Conservation (phyloP, 1,140 invertebrate genomes). For the Acromyrmex echinatior region DNA sequence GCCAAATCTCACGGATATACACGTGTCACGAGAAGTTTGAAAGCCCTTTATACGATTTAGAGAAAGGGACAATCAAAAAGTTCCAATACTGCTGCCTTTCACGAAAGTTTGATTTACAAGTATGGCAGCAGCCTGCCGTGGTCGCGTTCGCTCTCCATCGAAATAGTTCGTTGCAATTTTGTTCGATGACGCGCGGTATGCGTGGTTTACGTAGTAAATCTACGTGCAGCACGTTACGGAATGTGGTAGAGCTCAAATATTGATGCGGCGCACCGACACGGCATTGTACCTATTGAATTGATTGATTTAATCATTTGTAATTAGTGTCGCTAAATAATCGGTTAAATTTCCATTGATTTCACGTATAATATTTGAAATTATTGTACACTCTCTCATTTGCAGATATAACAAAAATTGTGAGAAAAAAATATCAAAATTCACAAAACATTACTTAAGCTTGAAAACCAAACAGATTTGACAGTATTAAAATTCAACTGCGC, state of each 20-base stretch:
- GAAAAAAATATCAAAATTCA: neutral
- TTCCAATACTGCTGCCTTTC: conserved; percentile 31
- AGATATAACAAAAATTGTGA: neutral
- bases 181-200: conserved; percentile 38
- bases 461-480: neutral
- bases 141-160: neutral
- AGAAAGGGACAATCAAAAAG: conserved; percentile 32
- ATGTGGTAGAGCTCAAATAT: conserved; percentile 54
- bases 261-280: conserved; percentile 20
- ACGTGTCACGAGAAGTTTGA: neutral
- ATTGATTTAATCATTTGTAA: conserved; percentile 52
- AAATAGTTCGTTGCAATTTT: conserved; percentile 52
- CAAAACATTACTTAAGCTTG: neutral
- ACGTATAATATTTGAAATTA: neutral
- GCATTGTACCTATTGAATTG: conserved; percentile 38
- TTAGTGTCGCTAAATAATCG: conserved; percentile 44
- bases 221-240: neutral
- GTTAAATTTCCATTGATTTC: neutral
- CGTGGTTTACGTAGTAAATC: conserved; percentile 4
- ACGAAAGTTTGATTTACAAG: conserved; percentile 43
- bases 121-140: neutral
- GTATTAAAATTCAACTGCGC: neutral
- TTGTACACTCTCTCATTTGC: too few species aligned
- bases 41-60: conserved; percentile 45
- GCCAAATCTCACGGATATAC: conserved; percentile 14